phyloP scores from a whole-genome alignment of 1,140 invertebrate genomes.

The Drosophila seguyi region DNA sequence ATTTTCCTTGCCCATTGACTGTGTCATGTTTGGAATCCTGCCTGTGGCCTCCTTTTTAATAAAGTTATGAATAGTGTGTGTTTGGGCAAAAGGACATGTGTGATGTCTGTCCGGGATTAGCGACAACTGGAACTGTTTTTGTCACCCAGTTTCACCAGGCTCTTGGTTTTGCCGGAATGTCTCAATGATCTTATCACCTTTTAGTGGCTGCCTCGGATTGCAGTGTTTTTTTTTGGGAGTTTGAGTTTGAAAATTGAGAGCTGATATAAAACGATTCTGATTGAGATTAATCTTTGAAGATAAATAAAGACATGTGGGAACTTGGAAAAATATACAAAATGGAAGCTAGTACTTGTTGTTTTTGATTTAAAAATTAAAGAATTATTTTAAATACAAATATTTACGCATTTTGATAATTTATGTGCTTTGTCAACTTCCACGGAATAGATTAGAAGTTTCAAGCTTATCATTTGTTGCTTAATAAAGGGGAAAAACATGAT shows the following conservation, averaged over 20 bases:
- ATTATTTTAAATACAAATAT: not conserved
- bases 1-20: slow-evolving; percentile 82
- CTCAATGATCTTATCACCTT: slow-evolving; percentile 61
- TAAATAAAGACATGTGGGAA: slow-evolving; percentile 14
- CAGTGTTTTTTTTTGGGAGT: slow-evolving; percentile 40
- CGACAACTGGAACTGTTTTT: slow-evolving; percentile 51
- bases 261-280: not conserved
- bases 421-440: not conserved
- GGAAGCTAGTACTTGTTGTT: not conserved
- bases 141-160: slow-evolving; percentile 17
- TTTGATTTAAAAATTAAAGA: not conserved
- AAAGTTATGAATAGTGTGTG: slow-evolving; percentile 72
- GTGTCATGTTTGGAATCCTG: slow-evolving; percentile 62
- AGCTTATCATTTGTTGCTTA: not conserved
- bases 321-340: not conserved
- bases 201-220: slow-evolving; percentile 65
- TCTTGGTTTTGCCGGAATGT: slow-evolving; percentile 12
- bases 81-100: slow-evolving; percentile 46
- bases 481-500: not conserved
- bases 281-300: not conserved
- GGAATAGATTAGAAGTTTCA: slow-evolving; percentile 1
- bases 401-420: not conserved
- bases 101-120: slow-evolving; percentile 62
- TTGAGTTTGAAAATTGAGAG: slow-evolving; percentile 8
- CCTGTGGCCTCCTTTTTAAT: slow-evolving; percentile 65